Percentiles rank a stretch among this genome's conserved stretches.
These are phyloP conservation scores for Lepilemur ruficaudatus DNA, from an alignment of 2,797 vertebrate species.

Conservation along the genomic window DNA sequence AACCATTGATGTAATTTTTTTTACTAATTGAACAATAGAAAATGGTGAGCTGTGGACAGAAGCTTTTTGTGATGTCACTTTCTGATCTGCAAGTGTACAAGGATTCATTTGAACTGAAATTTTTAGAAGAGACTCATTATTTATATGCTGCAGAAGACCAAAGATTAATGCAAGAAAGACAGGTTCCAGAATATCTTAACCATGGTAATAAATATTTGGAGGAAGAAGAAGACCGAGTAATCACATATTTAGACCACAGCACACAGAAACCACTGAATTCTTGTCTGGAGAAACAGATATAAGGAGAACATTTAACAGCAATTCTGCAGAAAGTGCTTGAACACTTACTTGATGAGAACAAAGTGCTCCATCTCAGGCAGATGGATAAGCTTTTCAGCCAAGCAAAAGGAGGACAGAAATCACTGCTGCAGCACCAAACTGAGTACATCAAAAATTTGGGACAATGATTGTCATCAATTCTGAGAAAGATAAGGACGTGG, in stretches of 20 bases:
- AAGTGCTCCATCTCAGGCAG: slow-evolving; percentile 92
- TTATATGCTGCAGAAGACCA: slow-evolving; percentile 89
- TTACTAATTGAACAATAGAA: slow-evolving; percentile 80
- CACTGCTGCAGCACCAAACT: slow-evolving; percentile 93
- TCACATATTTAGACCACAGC: slow-evolving; percentile 89
- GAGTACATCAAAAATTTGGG: slow-evolving; percentile 95
- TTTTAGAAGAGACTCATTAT: slow-evolving; percentile 88
- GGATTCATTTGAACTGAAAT: slow-evolving; percentile 87
- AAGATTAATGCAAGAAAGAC: slow-evolving; percentile 88
- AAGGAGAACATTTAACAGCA: neutral
- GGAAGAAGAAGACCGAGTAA: slow-evolving; percentile 87
- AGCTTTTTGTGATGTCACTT: slow-evolving; percentile 83
- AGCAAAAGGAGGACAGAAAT: slow-evolving; percentile 92
- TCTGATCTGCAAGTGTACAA: slow-evolving; percentile 88
- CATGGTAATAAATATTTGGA: slow-evolving; percentile 88
- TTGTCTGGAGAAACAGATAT: neutral
- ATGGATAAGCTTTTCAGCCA: slow-evolving; percentile 95
- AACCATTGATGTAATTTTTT: slow-evolving; percentile 86
- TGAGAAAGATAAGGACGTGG: slow-evolving; percentile 87
- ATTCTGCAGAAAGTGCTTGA: slow-evolving; percentile 91
- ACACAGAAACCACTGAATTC: slow-evolving; percentile 81
- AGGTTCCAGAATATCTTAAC: slow-evolving; percentile 89
- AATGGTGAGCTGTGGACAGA: slow-evolving; percentile 83
- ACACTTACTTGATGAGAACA: slow-evolving; percentile 94
- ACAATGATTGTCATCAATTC: slow-evolving; percentile 86